Percentiles rank a stretch among this genome's conserved stretches.
These are phyloP conservation scores for Paragorgia papillata DNA, from an alignment of 92 coral and sea anemone species.

Conservation along the genomic window DNA sequence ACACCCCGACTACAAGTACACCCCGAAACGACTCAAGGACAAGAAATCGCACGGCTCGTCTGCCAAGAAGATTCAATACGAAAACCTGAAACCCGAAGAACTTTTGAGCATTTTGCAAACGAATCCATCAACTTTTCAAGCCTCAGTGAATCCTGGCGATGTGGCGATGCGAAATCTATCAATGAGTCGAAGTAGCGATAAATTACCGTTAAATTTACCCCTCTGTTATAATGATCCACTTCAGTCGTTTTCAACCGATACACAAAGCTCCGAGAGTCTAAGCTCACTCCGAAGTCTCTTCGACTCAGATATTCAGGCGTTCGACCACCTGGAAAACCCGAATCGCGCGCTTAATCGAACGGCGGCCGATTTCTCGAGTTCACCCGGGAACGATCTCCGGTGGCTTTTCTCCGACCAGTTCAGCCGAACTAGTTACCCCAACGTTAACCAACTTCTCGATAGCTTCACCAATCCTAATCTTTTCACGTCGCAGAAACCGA, in stretches of 20 bases:
- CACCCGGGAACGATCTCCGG: constrained; percentile 12
- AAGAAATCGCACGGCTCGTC: constrained; percentile 36
- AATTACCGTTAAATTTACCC: not conserved
- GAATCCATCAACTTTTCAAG: not conserved
- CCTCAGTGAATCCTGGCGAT: not conserved
- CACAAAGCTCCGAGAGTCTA: not conserved
- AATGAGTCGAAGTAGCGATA: not conserved
- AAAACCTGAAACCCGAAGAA: constrained; percentile 38
- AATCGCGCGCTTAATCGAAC: not conserved
- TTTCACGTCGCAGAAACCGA: not conserved
- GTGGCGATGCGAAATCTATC: not conserved
- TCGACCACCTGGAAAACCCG: constrained; percentile 3
- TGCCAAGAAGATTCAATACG: constrained; percentile 9
- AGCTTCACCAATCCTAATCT: constrained; percentile 14
- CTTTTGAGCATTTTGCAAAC: constrained; percentile 28
- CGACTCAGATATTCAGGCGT: not conserved
- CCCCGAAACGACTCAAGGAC: constrained; percentile 93
- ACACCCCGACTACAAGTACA: constrained; percentile 96
- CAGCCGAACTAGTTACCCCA: not conserved
- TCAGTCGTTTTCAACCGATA: not conserved
- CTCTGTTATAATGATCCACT: not conserved
- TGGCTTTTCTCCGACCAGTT: constrained; percentile 19
- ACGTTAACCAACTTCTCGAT: constrained; percentile 1
- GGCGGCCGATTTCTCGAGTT: not conserved
- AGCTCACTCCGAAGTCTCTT: not conserved